Conservation (phyloP, 2,888 invertebrate species). For the Diadegma fenestrale region DNA sequence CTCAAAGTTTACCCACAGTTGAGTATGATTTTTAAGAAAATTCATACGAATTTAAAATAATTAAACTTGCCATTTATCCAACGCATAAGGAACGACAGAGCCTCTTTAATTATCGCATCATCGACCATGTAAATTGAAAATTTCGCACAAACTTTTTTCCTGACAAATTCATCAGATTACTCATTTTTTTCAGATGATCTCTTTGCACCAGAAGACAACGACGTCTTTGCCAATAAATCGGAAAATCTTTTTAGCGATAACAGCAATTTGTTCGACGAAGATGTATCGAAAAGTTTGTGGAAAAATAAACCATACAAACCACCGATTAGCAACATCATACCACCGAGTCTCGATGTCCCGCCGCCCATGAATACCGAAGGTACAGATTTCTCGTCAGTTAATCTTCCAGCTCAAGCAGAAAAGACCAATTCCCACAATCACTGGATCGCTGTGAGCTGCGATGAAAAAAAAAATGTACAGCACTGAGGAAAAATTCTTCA, state of each 20-base stretch:
- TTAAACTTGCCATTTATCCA: too few relatives aligned
- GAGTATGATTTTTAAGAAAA: too few relatives aligned
- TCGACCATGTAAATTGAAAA: background rate
- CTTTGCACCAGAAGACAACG: conserved; percentile 77
- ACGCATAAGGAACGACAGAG: too few relatives aligned
- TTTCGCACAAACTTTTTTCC: background rate
- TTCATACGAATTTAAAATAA: too few relatives aligned
- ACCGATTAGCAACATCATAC: conserved; percentile 80
- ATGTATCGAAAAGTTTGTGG: conserved; percentile 76
- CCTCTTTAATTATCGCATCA: background rate
- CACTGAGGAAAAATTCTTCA: background rate
- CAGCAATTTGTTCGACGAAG: conserved; percentile 77
- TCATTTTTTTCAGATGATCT: conserved; percentile 76
- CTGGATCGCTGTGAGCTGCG: background rate
- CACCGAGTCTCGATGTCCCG: conserved; percentile 82
- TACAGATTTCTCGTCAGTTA: conserved; percentile 50
- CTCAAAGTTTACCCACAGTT: too few relatives aligned
- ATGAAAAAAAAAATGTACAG: background rate
- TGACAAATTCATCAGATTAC: background rate
- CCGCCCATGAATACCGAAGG: conserved; percentile 81
- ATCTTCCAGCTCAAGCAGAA: background rate
- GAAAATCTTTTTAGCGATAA: conserved; percentile 76
- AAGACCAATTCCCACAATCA: background rate
- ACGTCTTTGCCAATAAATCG: conserved; percentile 75
- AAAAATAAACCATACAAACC: conserved; percentile 75